Percentiles rank a stretch among this genome's conserved stretches.
Conservation (phyloP, 1,140 invertebrate species). For the Babylonia areolata region DNA sequence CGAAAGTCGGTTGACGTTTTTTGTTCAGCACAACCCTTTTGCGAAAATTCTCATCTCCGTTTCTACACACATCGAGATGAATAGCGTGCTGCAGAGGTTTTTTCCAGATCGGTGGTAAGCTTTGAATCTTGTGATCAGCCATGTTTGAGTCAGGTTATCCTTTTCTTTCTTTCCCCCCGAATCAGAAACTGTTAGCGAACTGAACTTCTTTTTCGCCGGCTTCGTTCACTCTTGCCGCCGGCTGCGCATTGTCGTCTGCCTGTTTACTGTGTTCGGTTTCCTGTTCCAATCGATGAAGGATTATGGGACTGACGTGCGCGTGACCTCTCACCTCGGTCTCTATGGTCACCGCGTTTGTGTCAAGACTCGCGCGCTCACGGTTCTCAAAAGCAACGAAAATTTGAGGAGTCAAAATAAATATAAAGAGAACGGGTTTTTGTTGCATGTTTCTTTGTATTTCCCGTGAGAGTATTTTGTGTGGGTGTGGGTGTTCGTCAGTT, state of each 20-base stretch:
- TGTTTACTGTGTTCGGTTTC: neutral
- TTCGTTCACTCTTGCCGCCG: neutral
- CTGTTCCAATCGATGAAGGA: neutral
- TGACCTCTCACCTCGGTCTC: constrained; percentile 23
- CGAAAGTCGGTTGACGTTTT: constrained; percentile 53
- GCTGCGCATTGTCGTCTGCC: neutral
- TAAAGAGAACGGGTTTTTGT: no score
- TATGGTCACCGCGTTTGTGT: constrained; percentile 26
- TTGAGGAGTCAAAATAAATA: no score
- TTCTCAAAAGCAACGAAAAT: neutral
- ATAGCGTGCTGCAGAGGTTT: constrained; percentile 46
- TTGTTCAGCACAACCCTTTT: constrained; percentile 52
- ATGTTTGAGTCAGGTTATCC: neutral
- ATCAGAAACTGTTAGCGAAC: no score
- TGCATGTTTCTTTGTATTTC: no score
- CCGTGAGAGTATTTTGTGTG: no score
- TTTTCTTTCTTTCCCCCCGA: no score
- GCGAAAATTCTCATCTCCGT: constrained; percentile 53
- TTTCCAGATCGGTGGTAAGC: constrained; percentile 49
- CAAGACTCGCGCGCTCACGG: neutral
- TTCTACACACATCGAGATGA: constrained; percentile 53
- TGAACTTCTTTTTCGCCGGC: neutral
- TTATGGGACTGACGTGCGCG: neutral
- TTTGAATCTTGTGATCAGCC: constrained; percentile 22
- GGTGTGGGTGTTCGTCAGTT: no score